Base-by-base conservation (phyloP, 2,113 vertebrate genomes). In the Misgurnus anguillicaudatus region DNA sequence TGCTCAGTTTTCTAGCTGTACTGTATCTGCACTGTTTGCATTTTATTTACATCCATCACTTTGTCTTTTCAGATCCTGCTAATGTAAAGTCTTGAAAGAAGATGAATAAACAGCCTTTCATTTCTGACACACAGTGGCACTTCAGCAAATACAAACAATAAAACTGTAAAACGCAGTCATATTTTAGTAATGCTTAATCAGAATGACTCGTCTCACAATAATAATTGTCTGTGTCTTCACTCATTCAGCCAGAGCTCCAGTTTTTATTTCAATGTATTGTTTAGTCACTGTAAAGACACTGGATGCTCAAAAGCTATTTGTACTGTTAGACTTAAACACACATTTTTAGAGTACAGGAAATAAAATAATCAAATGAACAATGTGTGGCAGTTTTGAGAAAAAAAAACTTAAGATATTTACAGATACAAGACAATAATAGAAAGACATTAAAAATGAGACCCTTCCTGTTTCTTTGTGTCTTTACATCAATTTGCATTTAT, bases 21-120 rank as follows among this genome's bases (percentile, higher is more conserved):
- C 11, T 36, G 45, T 3, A 19, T 55, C 53, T 70, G 31, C 6
- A n/a, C 68, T n/a, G 21, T 17, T 71, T 71, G 68, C 9, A 57
- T 57, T 55, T 71, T 10, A 39, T 13, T 57, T 6, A 39, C 24
- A 9, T 5, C 16, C 38, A 70, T 16, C 51, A 19, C 31, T 51
- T 61, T 60, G 1, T 73, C 39, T 75, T 8, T 65, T 9, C 17
- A 65, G 76, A 75, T 53, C 19, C 67, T 8, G 16, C 39, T 47
- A 8, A 60, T 36, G 19, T 61, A 66, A 70, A 61, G 48, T 61
- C 51, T 14, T 78, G 70, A 80, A 4, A 45, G 60, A 64, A 63
- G 72, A 31, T n/a, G n/a, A n/a, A n/a, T n/a, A n/a, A n/a, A n/a
- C n/a, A n/a, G n/a, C 2, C 3, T 4, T 47, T 0, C 14, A 62